phyloP scores from a whole-genome alignment of 2,888 invertebrate genomes.

The Neoaliturus tenellus region DNA sequence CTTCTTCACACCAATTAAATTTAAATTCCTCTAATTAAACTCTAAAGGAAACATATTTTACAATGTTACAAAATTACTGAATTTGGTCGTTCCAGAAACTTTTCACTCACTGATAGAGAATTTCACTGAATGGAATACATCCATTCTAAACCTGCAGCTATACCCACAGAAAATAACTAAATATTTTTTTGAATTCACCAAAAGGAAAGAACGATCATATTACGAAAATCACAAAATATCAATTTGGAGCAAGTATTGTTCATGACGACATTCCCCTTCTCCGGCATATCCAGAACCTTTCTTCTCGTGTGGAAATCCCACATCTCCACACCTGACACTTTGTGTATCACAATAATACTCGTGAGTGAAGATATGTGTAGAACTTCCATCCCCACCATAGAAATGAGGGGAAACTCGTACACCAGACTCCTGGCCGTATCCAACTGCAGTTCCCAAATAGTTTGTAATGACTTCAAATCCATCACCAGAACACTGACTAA shows the following conservation, averaged over 20 bases:
- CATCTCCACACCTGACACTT: background rate
- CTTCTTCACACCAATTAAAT: too few relatives aligned
- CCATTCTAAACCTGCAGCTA: too few relatives aligned
- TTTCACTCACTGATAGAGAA: too few relatives aligned
- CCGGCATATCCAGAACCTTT: background rate
- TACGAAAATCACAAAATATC: background rate
- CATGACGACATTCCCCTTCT: background rate
- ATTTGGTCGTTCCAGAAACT: too few relatives aligned
- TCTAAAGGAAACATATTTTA: too few relatives aligned
- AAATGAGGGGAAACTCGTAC: background rate
- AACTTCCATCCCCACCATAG: background rate
- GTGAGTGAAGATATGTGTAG: background rate
- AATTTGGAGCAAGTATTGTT: background rate
- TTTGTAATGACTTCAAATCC: background rate
- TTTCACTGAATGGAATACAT: too few relatives aligned
- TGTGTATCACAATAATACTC: background rate
- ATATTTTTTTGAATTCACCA: too few relatives aligned
- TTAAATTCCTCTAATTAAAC: too few relatives aligned
- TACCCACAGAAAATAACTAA: too few relatives aligned
- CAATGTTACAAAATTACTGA: too few relatives aligned
- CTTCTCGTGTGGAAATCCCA: background rate
- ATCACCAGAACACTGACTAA: background rate
- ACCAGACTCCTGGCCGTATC: background rate
- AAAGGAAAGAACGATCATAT: background rate
- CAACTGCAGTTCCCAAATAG: background rate